Conservation (phyloP, 2,113 vertebrate genomes). For the Aphyosemion australe region DNA sequence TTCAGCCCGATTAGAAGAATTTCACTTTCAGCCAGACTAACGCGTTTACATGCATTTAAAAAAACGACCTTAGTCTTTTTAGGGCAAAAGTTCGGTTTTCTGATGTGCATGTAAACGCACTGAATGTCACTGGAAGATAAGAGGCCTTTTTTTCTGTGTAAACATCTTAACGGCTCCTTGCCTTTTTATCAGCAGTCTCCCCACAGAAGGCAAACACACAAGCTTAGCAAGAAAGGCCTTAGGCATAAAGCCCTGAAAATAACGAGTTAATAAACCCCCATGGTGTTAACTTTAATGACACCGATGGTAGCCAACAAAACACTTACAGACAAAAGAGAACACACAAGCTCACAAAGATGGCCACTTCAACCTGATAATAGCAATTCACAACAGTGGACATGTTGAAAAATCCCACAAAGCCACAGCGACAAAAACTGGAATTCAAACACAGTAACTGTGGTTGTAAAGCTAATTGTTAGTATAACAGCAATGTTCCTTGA, state of each 20-base stretch:
- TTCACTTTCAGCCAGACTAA: no score
- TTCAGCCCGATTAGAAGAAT: no score
- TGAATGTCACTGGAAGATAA: conserved; percentile 39
- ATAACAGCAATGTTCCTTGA: conserved; percentile 24
- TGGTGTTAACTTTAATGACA: conserved; percentile 51
- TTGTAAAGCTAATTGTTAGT: conserved; percentile 19
- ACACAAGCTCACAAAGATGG: conserved; percentile 14
- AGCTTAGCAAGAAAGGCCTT: conserved; percentile 17
- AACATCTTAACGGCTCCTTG: conserved; percentile 41
- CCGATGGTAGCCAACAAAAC: conserved; percentile 34
- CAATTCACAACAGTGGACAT: conserved; percentile 6
- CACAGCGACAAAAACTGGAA: conserved; percentile 5
- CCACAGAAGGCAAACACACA: conserved; percentile 44
- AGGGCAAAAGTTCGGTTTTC: no score
- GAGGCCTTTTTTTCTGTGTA: conserved; percentile 28
- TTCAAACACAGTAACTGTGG: not conserved
- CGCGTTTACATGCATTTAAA: no score
- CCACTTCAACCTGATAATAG: conserved; percentile 30
- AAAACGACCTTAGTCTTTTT: no score
- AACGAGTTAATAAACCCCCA: conserved; percentile 61
- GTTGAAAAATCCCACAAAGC: conserved; percentile 2
- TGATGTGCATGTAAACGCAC: no score
- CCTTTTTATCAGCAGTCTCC: conserved; percentile 31
- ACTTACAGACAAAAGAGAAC: conserved; percentile 20
- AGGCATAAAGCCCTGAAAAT: conserved; percentile 27